Evolutionary conservation across 2,797 vertebrate species (phyloP).

Genomic region (Todus mexicanus): DNA sequence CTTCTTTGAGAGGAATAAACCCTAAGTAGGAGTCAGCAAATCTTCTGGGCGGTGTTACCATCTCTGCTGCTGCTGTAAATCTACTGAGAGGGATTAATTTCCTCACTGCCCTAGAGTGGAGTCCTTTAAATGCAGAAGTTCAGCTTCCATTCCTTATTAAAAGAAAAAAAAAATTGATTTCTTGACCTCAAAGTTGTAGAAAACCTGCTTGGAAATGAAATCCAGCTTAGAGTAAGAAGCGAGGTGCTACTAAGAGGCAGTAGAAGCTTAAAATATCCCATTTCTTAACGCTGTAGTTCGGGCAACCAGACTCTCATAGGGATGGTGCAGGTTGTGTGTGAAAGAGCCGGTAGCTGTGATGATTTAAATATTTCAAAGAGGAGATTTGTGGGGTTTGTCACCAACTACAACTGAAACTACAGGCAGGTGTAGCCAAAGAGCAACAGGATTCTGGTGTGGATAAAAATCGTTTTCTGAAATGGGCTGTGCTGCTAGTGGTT

Average conservation of each 20-base stretch:
- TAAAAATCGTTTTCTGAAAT: background rate
- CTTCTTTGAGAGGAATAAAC: background rate
- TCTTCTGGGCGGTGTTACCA: background rate
- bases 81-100: background rate
- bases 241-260: background rate
- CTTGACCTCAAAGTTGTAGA: background rate
- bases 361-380: background rate
- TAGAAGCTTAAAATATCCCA: background rate
- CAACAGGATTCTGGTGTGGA: background rate
- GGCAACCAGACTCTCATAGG: background rate
- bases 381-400: background rate
- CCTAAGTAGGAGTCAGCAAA: background rate
- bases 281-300: background rate
- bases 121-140: background rate
- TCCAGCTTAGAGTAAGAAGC: background rate
- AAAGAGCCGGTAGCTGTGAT: background rate
- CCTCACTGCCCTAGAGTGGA: background rate
- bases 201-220: background rate
- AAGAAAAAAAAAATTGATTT: background rate
- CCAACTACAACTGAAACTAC: background rate
- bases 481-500: background rate
- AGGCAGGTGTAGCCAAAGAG: rapidly evolving
- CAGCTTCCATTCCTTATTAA: background rate
- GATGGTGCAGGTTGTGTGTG: background rate
- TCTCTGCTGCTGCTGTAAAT: background rate